A percentile compares a stretch with the other conserved stretches of the same genome.
phyloP scores from a whole-genome alignment of 2,113 vertebrate genomes.

The Pithys albifrons region DNA sequence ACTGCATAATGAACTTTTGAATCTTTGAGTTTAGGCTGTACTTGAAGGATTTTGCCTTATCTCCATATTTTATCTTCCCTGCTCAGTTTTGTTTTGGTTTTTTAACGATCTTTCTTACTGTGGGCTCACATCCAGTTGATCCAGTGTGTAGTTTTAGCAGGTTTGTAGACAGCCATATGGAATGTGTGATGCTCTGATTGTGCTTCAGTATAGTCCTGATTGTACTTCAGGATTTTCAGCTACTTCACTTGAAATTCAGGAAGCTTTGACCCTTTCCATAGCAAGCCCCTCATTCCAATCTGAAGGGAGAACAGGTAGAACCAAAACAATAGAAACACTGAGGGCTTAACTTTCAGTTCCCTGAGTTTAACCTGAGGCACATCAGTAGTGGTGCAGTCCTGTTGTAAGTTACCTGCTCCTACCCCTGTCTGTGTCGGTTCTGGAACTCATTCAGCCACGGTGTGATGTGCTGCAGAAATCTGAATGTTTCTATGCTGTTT shows the following conservation, averaged over 20 bases:
- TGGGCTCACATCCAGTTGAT: not conserved
- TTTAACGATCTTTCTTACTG: not conserved
- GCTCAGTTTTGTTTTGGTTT: not conserved
- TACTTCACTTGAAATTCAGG: not conserved
- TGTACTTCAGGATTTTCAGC: not conserved
- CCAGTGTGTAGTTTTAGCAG: not conserved
- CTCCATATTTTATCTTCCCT: not conserved
- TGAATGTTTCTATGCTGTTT: slow-evolving; percentile 5
- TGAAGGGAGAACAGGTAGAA: not conserved
- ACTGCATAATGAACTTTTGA: not conserved
- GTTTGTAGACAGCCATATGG: not conserved
- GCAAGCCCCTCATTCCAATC: not conserved
- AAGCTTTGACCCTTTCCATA: not conserved
- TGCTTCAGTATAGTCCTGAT: too few relatives aligned
- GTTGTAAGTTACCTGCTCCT: not conserved
- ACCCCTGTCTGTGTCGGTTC: not conserved
- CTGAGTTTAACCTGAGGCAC: not conserved
- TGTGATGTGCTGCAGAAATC: not conserved
- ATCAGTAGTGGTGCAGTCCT: not conserved
- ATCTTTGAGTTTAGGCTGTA: not conserved
- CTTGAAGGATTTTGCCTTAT: not conserved
- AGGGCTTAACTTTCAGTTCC: not conserved
- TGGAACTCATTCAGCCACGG: not conserved
- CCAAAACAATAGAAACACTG: not conserved
- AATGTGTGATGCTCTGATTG: not conserved